Conservation (phyloP, 2,888 invertebrate species). For the Epinotia nisella region DNA sequence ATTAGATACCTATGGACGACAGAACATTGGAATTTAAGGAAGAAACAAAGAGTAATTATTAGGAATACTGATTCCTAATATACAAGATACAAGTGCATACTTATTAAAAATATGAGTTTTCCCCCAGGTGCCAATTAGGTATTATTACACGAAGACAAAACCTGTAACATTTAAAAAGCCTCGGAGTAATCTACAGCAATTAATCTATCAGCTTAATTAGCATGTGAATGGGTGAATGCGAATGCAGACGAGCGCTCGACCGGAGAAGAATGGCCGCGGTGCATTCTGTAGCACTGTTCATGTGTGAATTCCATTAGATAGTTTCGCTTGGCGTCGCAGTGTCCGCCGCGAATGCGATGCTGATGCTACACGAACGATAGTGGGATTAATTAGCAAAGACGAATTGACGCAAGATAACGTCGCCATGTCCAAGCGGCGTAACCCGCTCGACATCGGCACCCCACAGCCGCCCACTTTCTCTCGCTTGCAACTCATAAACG, state of each 20-base stretch:
- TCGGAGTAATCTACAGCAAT: slow-evolving; percentile 43
- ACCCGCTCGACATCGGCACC: slow-evolving; percentile 47
- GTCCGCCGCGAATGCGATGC: slow-evolving; percentile 60
- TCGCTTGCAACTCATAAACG: slow-evolving; percentile 52
- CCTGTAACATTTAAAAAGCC: slow-evolving; percentile 41
- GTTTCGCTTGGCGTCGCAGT: slow-evolving; percentile 62
- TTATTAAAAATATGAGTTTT: slow-evolving; percentile 17
- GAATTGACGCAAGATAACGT: slow-evolving; percentile 52
- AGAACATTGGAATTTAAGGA: too few relatives aligned
- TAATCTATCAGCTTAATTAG: slow-evolving; percentile 47
- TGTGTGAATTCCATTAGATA: slow-evolving; percentile 74
- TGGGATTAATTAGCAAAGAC: slow-evolving; percentile 48
- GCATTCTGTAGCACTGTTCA: slow-evolving; percentile 68
- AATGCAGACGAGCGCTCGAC: slow-evolving; percentile 48
- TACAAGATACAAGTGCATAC: not conserved
- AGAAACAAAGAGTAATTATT: too few relatives aligned
- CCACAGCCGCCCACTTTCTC: slow-evolving; percentile 60
- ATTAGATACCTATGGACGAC: too few relatives aligned
- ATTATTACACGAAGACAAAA: slow-evolving; percentile 36
- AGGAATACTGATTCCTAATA: too few relatives aligned
- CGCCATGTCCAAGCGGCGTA: slow-evolving; percentile 44
- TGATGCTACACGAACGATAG: slow-evolving; percentile 54
- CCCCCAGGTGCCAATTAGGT: not conserved
- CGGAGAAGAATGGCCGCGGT: slow-evolving; percentile 53
- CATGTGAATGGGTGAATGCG: slow-evolving; percentile 45